phyloP scores from a whole-genome alignment of 2,797 vertebrate species.

The Sebastes aleutianus region DNA sequence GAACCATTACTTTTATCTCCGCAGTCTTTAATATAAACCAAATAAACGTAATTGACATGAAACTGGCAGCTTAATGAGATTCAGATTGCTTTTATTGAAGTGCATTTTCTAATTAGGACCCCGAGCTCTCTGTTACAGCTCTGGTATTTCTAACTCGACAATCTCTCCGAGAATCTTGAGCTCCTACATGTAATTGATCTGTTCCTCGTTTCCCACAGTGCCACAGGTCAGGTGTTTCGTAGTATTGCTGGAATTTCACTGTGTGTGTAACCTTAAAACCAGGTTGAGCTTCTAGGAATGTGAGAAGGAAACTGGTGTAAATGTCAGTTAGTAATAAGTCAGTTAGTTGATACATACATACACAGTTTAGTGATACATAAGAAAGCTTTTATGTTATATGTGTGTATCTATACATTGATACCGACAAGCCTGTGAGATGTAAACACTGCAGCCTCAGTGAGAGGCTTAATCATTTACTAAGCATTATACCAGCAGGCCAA shows the following conservation, averaged over 20 bases:
- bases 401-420: background rate
- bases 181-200: constrained; percentile 31
- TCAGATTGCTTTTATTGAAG: constrained; percentile 18
- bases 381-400: background rate
- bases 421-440: constrained; percentile 2
- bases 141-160: constrained; percentile 18
- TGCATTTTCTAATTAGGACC: constrained; percentile 1
- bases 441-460: constrained; percentile 24
- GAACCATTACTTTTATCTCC: background rate
- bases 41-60: background rate
- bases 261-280: background rate
- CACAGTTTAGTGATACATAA: background rate
- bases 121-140: constrained; percentile 18
- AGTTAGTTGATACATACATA: background rate
- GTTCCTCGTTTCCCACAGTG: constrained; percentile 19
- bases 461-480: constrained; percentile 65
- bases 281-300: background rate
- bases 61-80: constrained; percentile 7
- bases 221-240: constrained; percentile 11
- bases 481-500: background rate
- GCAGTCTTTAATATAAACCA: constrained; percentile 1
- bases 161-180: constrained; percentile 21
- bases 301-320: background rate
- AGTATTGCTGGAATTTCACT: constrained; percentile 27
- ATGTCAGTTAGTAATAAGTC: background rate